Evolutionary conservation across 1,140 invertebrate genomes (phyloP), one percentile per base, ranked within the genome.

Genomic region (Helicoverpa zea): DNA sequence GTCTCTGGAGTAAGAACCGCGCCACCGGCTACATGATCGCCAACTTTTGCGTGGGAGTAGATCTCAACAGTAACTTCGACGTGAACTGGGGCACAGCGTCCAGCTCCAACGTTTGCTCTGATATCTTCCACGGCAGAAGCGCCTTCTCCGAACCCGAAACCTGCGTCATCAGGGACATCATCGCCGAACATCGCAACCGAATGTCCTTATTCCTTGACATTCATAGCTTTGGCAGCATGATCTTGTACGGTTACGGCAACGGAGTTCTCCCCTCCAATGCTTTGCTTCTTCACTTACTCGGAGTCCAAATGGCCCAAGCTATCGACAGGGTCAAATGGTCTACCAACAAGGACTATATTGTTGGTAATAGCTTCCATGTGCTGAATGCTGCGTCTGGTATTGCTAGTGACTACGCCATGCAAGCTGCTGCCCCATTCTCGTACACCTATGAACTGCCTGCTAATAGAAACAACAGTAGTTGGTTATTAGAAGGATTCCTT

Each of bases 121-220:
- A 97, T 0, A 97, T 95, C 5, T 98, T 96, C 92, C 96, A 96
- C 49, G 98, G 98, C 0, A 87, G 92, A 0, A 86, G 86, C 11
- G 84, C 97, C 0, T 97, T 98, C 86, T 98, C 97, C 0, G 98
- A 98, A 92, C 95, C 96, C 0, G 98, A 98, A 90, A 90, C 95
- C 0, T 64, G 84, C 30, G 85, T 89, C 5, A 90, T 96, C 14
- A 87, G 90, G 3, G 88, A 95, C 83, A 88, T 96, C 13, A 85
- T 96, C 3, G 73, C 82, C 2, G 83, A 88, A 52, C 76, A 90
- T 16, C 87, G 92, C 5, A 80, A 86, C 9, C 89, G 92, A n/a
- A 89, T 94, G 3, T 87, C 96, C 92, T 94, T 96, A 0, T 97
- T 95, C 83, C 77, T 97, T n/a, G 94, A 96, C 2, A 96, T 97